Evolutionary conservation across 1,140 invertebrate species (phyloP).

Genomic region (Aphaenogaster ashmeadi): DNA sequence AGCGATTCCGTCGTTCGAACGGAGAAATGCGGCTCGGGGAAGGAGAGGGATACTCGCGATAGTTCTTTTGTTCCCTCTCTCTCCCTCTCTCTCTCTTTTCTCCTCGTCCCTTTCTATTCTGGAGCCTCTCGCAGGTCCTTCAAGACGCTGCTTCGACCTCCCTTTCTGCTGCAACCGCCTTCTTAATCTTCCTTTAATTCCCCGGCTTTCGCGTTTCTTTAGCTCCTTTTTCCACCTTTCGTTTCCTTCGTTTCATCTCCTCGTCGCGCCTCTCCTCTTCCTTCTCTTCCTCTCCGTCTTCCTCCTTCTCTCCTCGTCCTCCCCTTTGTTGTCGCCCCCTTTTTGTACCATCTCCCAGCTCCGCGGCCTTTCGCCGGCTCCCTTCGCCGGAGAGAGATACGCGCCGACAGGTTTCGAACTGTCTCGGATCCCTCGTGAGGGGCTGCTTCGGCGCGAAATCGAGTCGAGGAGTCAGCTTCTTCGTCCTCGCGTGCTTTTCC

Average conservation of each 20-base stretch:
- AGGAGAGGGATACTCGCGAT: slow-evolving; percentile 41
- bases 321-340: slow-evolving; percentile 50
- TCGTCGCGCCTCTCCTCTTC: slow-evolving; percentile 4
- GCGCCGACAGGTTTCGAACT: slow-evolving; percentile 74
- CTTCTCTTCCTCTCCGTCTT: slow-evolving; percentile 10
- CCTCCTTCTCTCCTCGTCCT: slow-evolving; percentile 28
- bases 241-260: slow-evolving; percentile 57
- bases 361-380: slow-evolving; percentile 58
- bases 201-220: slow-evolving; percentile 71
- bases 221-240: slow-evolving; percentile 64
- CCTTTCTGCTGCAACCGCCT: slow-evolving; percentile 67
- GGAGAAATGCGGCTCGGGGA: slow-evolving; percentile 48
- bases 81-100: slow-evolving; percentile 1
- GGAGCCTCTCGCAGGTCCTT: slow-evolving; percentile 54
- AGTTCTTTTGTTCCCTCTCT: slow-evolving; percentile 48
- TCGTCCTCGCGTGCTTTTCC: slow-evolving; percentile 26
- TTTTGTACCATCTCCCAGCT: slow-evolving; percentile 63
- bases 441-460: slow-evolving; percentile 67
- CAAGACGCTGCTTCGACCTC: slow-evolving; percentile 66
- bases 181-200: slow-evolving; percentile 82
- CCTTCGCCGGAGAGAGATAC: slow-evolving; percentile 64
- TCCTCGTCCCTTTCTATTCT: slow-evolving; percentile 26
- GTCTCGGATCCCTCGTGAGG: slow-evolving; percentile 52
- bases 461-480: slow-evolving; percentile 22
- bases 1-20: slow-evolving; percentile 36